Evolutionary conservation across 2,113 vertebrate species (phyloP).

Genomic region (Nettapus auritus): DNA sequence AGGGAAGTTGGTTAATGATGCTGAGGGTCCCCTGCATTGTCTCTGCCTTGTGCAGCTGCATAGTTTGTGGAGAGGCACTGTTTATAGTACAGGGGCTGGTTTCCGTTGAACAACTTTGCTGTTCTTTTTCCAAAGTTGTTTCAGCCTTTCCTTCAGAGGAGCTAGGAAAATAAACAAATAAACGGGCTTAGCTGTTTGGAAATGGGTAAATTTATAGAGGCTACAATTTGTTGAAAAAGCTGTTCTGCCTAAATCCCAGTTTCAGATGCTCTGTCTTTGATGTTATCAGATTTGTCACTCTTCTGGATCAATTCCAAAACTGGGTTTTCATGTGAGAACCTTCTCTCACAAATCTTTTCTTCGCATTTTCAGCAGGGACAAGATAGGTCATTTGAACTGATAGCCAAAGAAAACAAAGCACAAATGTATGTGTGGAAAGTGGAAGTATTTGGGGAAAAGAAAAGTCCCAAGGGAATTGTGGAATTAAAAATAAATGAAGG

Average conservation of each 20-base stretch:
- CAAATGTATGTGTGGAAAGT: background rate
- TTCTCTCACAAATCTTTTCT: conserved; percentile 4
- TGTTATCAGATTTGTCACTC: conserved; percentile 57
- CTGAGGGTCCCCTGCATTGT: conserved; percentile 68
- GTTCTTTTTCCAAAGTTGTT: conserved; percentile 55
- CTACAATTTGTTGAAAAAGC: conserved; percentile 29
- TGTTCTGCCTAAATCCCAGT: background rate
- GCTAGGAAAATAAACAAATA: conserved; percentile 27
- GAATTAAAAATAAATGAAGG: conserved; percentile 19
- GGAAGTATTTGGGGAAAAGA: background rate
- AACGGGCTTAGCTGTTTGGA: background rate
- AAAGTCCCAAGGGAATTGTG: background rate
- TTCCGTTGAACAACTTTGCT: conserved; percentile 16
- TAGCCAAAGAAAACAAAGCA: conserved; percentile 11
- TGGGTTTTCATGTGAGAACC: conserved; percentile 6
- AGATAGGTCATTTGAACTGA: background rate
- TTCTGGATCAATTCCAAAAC: conserved; percentile 49
- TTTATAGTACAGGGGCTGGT: conserved; percentile 36
- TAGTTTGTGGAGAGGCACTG: conserved; percentile 30
- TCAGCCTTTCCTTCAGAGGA: background rate
- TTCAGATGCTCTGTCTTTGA: conserved; percentile 61
- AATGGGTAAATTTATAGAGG: background rate
- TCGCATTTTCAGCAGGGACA: background rate
- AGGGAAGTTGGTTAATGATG: conserved; percentile 68
- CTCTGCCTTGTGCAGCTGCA: conserved; percentile 61